Conservation (phyloP, 2,888 invertebrate species). For the Zele albiditarsus region DNA sequence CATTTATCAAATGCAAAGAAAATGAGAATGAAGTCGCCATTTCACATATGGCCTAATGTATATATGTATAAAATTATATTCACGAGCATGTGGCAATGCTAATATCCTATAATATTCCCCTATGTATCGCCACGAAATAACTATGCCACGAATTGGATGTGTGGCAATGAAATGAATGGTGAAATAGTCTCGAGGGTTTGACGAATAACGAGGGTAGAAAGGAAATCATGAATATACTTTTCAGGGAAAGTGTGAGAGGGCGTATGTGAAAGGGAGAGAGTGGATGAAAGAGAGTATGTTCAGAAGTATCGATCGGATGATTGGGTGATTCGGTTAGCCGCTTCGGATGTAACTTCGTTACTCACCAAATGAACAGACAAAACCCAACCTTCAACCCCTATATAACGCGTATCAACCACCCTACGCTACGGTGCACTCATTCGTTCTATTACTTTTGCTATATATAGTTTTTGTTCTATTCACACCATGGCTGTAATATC, state of each 20-base stretch:
- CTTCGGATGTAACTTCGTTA: slow-evolving; percentile 67
- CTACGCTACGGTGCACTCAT: slow-evolving; percentile 39
- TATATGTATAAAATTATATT: not conserved
- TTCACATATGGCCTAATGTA: not conserved
- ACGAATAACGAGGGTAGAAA: slow-evolving; percentile 25
- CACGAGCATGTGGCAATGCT: slow-evolving; percentile 1
- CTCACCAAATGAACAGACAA: slow-evolving; percentile 61
- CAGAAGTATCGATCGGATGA: slow-evolving; percentile 54
- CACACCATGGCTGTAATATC: too few relatives aligned
- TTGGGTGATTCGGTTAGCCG: slow-evolving; percentile 67
- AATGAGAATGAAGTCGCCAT: not conserved
- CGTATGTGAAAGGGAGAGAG: slow-evolving; percentile 39
- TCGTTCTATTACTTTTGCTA: not conserved
- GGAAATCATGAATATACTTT: slow-evolving; percentile 45
- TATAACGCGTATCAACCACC: too few relatives aligned
- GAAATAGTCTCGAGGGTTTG: slow-evolving; percentile 44
- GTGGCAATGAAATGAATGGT: slow-evolving; percentile 49
- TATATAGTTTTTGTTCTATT: too few relatives aligned
- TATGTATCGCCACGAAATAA: slow-evolving; percentile 42
- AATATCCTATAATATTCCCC: not conserved
- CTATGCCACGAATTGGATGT: slow-evolving; percentile 52
- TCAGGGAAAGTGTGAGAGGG: slow-evolving; percentile 12
- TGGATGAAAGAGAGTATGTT: slow-evolving; percentile 44
- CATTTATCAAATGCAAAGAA: not conserved
- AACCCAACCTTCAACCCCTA: slow-evolving; percentile 55